Conservation (phyloP, 1,140 invertebrate genomes). For the Drosophila arawakana region DNA sequence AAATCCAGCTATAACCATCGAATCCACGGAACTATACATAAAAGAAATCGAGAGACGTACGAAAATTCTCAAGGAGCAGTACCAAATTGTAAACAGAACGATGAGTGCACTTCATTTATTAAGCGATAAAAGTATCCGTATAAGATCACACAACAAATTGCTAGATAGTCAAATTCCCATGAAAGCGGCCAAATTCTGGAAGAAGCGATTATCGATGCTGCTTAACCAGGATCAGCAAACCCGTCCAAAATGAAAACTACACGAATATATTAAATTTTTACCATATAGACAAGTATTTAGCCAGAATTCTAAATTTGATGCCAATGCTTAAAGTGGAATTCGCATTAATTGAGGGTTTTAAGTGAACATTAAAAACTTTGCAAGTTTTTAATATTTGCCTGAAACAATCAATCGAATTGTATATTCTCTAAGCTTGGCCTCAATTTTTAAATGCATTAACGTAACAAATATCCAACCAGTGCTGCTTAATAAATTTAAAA, state of each 20-base stretch:
- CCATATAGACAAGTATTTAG: background rate
- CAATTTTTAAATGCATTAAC: background rate
- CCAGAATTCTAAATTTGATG: background rate
- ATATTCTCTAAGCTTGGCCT: background rate
- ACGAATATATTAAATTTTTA: background rate
- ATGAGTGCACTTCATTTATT: background rate
- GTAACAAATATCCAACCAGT: no score
- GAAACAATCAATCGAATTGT: background rate
- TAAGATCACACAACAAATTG: background rate
- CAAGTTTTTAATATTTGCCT: background rate
- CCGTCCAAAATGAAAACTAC: background rate
- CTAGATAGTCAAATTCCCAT: background rate
- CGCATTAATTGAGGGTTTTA: background rate
- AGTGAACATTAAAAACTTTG: background rate
- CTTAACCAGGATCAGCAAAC: background rate
- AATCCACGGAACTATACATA: background rate
- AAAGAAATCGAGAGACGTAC: conserved; percentile 2
- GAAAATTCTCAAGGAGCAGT: background rate
- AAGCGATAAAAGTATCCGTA: background rate
- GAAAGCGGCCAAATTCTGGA: background rate
- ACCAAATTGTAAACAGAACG: background rate
- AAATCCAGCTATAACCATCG: background rate
- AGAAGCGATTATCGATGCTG: background rate
- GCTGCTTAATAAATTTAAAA: no score
- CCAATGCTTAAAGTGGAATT: background rate